phyloP scores from a whole-genome alignment of 2,888 invertebrate species.

The Philonicus albiceps region DNA sequence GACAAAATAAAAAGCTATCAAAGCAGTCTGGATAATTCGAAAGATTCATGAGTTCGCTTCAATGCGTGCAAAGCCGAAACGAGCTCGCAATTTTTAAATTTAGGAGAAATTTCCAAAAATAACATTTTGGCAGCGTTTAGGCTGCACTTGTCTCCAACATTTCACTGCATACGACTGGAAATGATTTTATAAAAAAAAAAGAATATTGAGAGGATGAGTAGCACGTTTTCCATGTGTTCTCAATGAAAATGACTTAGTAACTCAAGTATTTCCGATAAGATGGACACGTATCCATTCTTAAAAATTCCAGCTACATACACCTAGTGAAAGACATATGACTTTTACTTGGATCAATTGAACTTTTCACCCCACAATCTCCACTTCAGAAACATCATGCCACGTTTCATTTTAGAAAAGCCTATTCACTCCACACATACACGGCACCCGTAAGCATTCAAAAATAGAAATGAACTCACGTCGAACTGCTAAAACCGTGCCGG shows the following conservation, averaged over 20 bases:
- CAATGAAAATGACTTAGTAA: not conserved
- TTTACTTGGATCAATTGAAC: not conserved
- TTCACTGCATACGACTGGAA: constrained; percentile 5
- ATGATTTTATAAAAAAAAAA: too few relatives aligned
- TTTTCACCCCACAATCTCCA: constrained; percentile 14
- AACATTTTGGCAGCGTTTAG: constrained; percentile 29
- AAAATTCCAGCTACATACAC: not conserved
- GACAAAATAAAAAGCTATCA: not conserved
- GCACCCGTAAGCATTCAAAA: constrained; percentile 56
- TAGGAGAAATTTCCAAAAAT: constrained; percentile 31
- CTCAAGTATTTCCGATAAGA: not conserved
- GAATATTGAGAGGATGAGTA: not conserved
- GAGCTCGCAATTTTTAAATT: not conserved
- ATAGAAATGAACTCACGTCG: constrained; percentile 63
- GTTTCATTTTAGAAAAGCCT: constrained; percentile 54
- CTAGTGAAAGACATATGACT: not conserved
- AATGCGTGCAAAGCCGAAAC: not conserved
- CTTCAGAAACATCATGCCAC: constrained; percentile 53
- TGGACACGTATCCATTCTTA: not conserved
- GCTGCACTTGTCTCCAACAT: constrained; percentile 28
- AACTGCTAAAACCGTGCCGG: not conserved
- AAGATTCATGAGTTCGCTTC: not conserved
- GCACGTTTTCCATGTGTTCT: not conserved
- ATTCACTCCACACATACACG: constrained; percentile 42
- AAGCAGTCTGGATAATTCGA: not conserved